Evolutionary conservation across 2,113 vertebrate species (phyloP).

Genomic region (Dromiciops gliroides): DNA sequence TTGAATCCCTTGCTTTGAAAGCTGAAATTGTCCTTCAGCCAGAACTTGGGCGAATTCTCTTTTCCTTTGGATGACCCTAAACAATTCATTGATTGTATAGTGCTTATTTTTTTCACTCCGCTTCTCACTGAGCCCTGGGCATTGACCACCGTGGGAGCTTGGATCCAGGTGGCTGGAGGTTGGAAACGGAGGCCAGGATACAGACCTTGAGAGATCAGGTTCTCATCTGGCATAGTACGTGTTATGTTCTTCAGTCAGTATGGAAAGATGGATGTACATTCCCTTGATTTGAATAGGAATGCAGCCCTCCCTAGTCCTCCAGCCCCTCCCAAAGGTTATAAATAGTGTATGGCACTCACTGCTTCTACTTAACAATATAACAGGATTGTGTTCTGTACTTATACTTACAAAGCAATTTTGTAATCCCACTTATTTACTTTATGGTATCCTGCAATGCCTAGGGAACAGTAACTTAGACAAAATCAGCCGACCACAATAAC

Average conservation of each 20-base stretch:
- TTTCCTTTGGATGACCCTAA: slow-evolving; percentile 15
- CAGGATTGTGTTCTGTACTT: slow-evolving; percentile 61
- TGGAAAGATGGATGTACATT: slow-evolving; percentile 43
- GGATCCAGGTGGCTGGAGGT: neutral
- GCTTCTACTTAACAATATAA: slow-evolving; percentile 51
- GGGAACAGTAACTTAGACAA: slow-evolving; percentile 68
- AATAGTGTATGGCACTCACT: slow-evolving; percentile 32
- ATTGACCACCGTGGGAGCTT: neutral
- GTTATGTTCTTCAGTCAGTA: slow-evolving; percentile 35
- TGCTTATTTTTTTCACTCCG: slow-evolving; percentile 17
- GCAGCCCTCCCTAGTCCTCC: slow-evolving; percentile 39
- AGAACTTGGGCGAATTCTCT: slow-evolving; percentile 42
- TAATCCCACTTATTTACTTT: slow-evolving; percentile 72
- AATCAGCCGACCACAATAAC: slow-evolving; percentile 68
- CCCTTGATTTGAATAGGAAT: slow-evolving; percentile 30
- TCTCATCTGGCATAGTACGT: slow-evolving; percentile 43
- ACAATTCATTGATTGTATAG: slow-evolving; percentile 38
- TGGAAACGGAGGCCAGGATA: neutral
- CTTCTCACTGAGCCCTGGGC: neutral
- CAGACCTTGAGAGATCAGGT: neutral
- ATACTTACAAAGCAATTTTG: slow-evolving; percentile 66
- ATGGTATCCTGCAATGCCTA: slow-evolving; percentile 58
- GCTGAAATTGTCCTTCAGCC: slow-evolving; percentile 35
- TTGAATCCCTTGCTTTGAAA: slow-evolving; percentile 54
- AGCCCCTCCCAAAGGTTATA: slow-evolving; percentile 59